A percentile compares a stretch with the other conserved stretches of the same genome.
These are phyloP conservation scores for Palythoa grandiflora DNA, from an alignment of 92 coral and sea anemone species.

Conservation along the genomic window DNA sequence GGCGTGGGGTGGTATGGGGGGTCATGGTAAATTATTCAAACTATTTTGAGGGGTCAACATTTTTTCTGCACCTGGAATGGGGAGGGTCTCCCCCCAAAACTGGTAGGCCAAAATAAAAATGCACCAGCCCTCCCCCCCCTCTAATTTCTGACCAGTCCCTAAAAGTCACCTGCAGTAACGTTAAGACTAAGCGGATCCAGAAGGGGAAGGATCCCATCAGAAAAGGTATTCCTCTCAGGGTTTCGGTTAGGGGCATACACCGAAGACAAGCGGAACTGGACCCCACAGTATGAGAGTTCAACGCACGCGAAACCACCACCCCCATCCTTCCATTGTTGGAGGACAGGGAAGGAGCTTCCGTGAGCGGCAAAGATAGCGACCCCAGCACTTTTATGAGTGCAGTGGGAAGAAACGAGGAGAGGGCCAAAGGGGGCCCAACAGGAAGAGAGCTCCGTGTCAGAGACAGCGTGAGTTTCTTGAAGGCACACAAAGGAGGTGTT, in stretches of 20 bases:
- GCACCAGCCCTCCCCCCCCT: conserved; percentile 51
- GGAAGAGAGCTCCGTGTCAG: too few relatives aligned
- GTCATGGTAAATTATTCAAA: conserved; percentile 61
- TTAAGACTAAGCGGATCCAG: neutral
- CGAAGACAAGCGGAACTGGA: neutral
- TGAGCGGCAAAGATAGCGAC: neutral
- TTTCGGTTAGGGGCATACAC: neutral
- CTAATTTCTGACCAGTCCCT: conserved; percentile 56
- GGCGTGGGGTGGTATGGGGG: neutral
- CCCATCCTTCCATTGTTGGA: neutral
- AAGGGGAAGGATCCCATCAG: neutral
- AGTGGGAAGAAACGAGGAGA: too few relatives aligned
- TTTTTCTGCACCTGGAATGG: conserved; percentile 65
- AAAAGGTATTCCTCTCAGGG: neutral
- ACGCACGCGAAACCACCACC: neutral
- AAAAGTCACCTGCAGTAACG: conserved; percentile 5
- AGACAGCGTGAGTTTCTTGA: too few relatives aligned
- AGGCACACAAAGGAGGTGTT: too few relatives aligned
- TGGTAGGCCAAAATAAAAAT: conserved; percentile 48
- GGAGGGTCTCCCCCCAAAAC: conserved; percentile 59
- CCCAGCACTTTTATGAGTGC: too few relatives aligned
- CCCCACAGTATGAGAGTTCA: neutral
- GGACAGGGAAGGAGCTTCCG: neutral
- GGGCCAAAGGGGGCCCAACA: too few relatives aligned
- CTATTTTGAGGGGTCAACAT: conserved; percentile 63